Conservation (phyloP, 2,888 invertebrate genomes). For the Pecten maximus region DNA sequence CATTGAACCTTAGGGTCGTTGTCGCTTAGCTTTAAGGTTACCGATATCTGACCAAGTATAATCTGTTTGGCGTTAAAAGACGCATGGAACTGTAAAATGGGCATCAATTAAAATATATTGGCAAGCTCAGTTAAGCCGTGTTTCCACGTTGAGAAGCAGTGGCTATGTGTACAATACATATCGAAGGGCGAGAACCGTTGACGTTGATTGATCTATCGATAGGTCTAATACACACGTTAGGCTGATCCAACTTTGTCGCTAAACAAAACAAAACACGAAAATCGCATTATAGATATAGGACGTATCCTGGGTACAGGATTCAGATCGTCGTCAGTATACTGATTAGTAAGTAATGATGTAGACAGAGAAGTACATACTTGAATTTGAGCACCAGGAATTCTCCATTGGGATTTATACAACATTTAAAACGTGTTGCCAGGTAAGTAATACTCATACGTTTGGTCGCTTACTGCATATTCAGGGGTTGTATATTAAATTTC, state of each 20-base stretch:
- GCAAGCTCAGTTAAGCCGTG: background rate
- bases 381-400: background rate
- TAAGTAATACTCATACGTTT: background rate
- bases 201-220: slow-evolving; percentile 11
- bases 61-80: background rate
- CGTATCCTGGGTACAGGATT: background rate
- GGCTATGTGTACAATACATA: background rate
- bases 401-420: background rate
- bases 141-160: background rate
- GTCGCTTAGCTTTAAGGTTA: background rate
- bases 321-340: background rate
- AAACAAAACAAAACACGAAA: slow-evolving; percentile 31
- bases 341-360: background rate
- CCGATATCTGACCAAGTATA: background rate
- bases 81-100: background rate
- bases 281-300: slow-evolving; percentile 3
- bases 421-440: background rate
- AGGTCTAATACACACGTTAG: background rate
- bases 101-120: background rate
- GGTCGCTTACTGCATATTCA: too few relatives aligned
- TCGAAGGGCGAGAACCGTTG: background rate
- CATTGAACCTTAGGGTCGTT: background rate
- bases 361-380: background rate
- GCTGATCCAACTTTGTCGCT: slow-evolving; percentile 8
- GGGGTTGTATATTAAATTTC: too few relatives aligned